Percentiles rank a stretch among this genome's conserved stretches.
Evolutionary conservation across 2,888 invertebrate species (phyloP).

Genomic region (Drosophila paracracens): DNA sequence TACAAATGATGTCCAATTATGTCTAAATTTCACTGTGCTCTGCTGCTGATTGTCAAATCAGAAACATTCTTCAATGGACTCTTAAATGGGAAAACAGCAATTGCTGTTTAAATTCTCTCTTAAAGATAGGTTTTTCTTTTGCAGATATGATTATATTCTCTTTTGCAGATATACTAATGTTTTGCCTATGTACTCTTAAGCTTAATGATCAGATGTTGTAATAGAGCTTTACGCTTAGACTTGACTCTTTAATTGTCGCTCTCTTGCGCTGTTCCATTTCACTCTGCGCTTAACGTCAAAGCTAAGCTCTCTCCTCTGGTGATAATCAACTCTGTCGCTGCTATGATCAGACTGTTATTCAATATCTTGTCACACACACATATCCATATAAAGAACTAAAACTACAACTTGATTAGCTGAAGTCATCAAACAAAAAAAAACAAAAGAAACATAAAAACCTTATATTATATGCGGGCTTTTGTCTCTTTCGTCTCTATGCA

Average conservation of each 20-base stretch:
- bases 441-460: neutral
- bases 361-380: neutral
- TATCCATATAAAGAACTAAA: constrained; percentile 27
- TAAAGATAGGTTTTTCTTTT: neutral
- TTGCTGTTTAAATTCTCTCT: neutral
- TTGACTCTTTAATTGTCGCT: neutral
- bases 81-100: neutral
- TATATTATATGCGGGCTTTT: constrained; percentile 23
- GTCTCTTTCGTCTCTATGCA: constrained; percentile 6
- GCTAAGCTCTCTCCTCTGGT: neutral
- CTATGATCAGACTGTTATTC: neutral
- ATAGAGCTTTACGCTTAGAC: neutral
- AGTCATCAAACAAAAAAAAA: constrained; percentile 8
- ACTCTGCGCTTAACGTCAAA: neutral
- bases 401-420: constrained; percentile 43
- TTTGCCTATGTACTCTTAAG: neutral
- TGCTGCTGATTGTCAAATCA: neutral
- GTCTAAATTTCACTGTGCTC: neutral
- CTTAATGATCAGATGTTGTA: neutral
- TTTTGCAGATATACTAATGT: neutral
- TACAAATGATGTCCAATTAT: neutral
- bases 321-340: neutral
- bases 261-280: neutral
- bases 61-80: neutral
- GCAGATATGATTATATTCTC: neutral